These are phyloP conservation scores for Huso huso DNA, from an alignment of 2,797 vertebrate genomes.

Conservation along the genomic window DNA sequence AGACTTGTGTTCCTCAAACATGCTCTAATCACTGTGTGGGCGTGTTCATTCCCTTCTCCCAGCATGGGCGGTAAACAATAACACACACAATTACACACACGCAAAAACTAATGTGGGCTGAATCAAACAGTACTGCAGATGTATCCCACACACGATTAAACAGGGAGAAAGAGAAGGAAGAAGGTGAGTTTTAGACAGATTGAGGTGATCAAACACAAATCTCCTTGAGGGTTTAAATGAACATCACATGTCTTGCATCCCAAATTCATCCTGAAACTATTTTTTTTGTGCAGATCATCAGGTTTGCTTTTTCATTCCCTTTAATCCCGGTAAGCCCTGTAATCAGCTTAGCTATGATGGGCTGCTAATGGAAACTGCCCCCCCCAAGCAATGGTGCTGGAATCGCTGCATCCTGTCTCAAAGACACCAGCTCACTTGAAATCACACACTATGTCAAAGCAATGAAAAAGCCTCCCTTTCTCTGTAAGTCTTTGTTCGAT, in stretches of 20 bases:
- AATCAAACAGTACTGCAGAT: conserved; percentile 34
- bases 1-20: no score
- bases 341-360: conserved; percentile 1
- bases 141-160: conserved; percentile 17
- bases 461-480: no score
- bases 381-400: neutral
- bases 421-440: no score
- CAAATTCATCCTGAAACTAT: neutral
- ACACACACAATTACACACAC: conserved; percentile 20
- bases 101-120: conserved; percentile 14
- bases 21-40: no score
- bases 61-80: no score
- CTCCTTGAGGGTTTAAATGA: neutral
- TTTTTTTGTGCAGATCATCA: neutral
- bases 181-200: conserved; percentile 4
- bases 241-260: neutral
- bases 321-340: conserved; percentile 1
- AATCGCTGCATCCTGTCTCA: no score
- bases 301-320: conserved; percentile 2
- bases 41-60: no score
- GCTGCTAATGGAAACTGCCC: neutral
- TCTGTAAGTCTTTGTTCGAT: no score
- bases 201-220: neutral
- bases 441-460: no score
- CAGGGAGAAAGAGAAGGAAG: neutral